These are phyloP conservation scores for Hydropsyche tenuis DNA, from an alignment of 1,140 invertebrate genomes.

Conservation along the genomic window DNA sequence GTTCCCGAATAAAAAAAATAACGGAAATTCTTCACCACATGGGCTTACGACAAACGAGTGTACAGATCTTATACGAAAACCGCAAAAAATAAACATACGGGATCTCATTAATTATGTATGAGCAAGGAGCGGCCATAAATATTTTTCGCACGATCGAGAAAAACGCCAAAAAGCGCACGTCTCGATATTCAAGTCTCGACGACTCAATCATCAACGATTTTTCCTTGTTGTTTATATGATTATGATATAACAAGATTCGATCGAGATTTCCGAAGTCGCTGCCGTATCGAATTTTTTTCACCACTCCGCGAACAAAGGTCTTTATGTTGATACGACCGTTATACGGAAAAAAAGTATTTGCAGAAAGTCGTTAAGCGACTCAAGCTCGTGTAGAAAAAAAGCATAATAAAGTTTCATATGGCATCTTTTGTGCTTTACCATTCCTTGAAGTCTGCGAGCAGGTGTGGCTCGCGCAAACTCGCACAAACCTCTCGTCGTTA, in stretches of 20 bases:
- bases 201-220: not conserved
- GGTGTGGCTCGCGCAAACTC: conserved; percentile 20
- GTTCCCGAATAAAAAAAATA: conserved; percentile 38
- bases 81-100: conserved; percentile 37
- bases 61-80: conserved; percentile 32
- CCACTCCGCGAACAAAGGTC: not conserved
- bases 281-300: not conserved
- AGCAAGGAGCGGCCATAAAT: conserved; percentile 27
- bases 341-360: conserved; percentile 21
- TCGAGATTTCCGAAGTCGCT: conserved; percentile 3
- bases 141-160: conserved; percentile 42
- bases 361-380: conserved; percentile 33
- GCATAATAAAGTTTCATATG: conserved; percentile 19
- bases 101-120: conserved; percentile 46
- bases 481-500: not conserved
- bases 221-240: no score
- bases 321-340: conserved; percentile 23
- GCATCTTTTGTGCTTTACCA: conserved; percentile 35
- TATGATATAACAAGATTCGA: not conserved
- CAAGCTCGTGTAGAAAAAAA: conserved; percentile 13
- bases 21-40: conserved; percentile 45
- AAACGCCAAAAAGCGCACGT: not conserved
- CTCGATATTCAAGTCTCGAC: not conserved
- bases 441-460: conserved; percentile 24
- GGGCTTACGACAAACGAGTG: conserved; percentile 40